phyloP scores from a whole-genome alignment of 2,797 vertebrate genomes.

The Dipus sagitta region DNA sequence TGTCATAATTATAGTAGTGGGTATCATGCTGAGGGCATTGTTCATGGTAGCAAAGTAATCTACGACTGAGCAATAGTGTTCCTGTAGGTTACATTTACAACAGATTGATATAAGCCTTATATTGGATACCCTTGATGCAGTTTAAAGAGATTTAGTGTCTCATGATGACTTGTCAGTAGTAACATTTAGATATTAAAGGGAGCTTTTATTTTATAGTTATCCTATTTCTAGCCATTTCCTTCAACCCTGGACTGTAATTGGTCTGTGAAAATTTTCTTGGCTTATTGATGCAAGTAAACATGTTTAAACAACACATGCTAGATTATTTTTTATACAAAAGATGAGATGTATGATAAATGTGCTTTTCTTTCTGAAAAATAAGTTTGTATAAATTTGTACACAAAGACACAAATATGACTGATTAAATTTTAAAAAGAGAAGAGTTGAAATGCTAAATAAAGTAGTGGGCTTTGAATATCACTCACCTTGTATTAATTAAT shows the following conservation, averaged over 20 bases:
- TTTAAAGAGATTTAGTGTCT: conserved; percentile 8
- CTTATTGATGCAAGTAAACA: background rate
- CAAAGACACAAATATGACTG: background rate
- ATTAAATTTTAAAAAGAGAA: background rate
- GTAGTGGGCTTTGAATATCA: background rate
- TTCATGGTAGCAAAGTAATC: too few species aligned
- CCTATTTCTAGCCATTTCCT: background rate
- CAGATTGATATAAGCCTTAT: background rate
- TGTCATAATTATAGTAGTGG: too few species aligned
- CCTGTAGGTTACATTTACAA: too few species aligned
- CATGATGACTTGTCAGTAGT: background rate
- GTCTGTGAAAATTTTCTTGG: background rate
- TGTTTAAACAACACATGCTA: background rate
- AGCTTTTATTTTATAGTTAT: background rate
- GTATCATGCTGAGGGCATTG: too few species aligned
- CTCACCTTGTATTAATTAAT: background rate
- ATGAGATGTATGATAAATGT: conserved; percentile 13
- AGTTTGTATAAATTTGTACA: background rate
- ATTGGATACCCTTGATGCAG: background rate
- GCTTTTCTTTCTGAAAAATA: conserved; percentile 1
- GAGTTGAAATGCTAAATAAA: background rate
- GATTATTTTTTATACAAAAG: conserved; percentile 10
- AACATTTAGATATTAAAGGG: background rate
- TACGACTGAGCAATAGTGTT: too few species aligned
- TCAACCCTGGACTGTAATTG: background rate